These are phyloP conservation scores for Hypotaenidia philippensis DNA, from an alignment of 2,797 vertebrate genomes.

Conservation along the genomic window DNA sequence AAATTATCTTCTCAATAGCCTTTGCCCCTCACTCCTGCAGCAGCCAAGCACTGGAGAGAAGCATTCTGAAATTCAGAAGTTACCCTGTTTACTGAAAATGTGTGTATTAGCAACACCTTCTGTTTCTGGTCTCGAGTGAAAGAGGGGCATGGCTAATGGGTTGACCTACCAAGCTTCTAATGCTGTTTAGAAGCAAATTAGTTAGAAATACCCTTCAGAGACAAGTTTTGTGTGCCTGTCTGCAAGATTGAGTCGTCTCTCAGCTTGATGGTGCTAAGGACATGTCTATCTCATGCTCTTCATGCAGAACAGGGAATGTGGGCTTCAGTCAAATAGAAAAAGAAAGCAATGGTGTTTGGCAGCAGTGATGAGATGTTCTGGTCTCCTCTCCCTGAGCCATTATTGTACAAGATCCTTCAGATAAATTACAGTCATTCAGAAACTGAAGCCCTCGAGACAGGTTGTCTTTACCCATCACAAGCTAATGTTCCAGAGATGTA, in stretches of 20 bases:
- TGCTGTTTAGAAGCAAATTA: conserved; percentile 6
- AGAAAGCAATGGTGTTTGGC: neutral
- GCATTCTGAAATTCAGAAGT: neutral
- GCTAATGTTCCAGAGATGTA: neutral
- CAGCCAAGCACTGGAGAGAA: neutral
- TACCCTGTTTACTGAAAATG: neutral
- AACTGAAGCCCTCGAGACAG: neutral
- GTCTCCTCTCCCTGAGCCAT: neutral
- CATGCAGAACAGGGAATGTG: neutral
- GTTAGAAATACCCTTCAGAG: conserved; percentile 12
- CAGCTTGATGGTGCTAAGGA: neutral
- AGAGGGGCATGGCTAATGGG: neutral
- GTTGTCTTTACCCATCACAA: neutral
- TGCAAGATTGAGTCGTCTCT: neutral
- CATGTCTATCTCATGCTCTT: neutral
- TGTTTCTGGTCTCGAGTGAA: neutral
- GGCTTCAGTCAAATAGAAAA: neutral
- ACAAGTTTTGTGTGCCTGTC: neutral
- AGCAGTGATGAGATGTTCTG: neutral
- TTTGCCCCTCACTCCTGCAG: neutral
- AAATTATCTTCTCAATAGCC: neutral
- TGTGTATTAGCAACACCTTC: neutral
- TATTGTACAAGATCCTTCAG: neutral
- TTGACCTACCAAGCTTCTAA: neutral
- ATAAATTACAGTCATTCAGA: neutral